Base-by-base conservation (phyloP, 2,888 invertebrate species). In the Eledone cirrhosa region DNA sequence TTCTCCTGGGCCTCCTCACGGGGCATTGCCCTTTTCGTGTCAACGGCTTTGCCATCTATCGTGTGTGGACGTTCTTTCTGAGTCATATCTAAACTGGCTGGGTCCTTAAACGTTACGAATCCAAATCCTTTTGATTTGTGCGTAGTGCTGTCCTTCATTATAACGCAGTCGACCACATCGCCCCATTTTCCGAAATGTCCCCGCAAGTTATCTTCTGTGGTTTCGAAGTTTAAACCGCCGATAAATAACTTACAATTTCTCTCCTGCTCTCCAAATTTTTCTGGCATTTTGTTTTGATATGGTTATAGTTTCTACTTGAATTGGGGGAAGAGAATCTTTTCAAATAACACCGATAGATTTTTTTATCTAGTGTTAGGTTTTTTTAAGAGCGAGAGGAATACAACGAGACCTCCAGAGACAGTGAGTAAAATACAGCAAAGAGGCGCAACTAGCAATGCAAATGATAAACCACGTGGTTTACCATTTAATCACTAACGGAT, bases 101-200 rank as follows among this genome's bases (percentile, higher is more conserved):
- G 95, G 82, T 94, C 93, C 0, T 96, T 95, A 90, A 97, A 99
- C 8, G 98, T 98, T 78, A 99, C 97, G 88, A 99, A 99, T 11
- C 98, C 99, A 91, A 99, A 99, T 0, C 99, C 98, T 81, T 98
- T 93, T 0, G 98, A 98, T 79, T 97, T 93, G 78, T 8, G 75
- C 65, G 72, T 33, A 19, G 72, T 11, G 13, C 86, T 84, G 77
- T 89, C 89, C 77, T 86, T 86, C 89, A 89, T 89, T n/a, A 89
- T 88, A 76, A 89, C 86, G 79, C 85, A 86, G 78, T 89, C 89
- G 16, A 85, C 84, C 29, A 90, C 96, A 88, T 97, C 96, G 29
- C 98, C 98, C 96, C 96, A 99, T 93, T 97, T 95, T 88, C 96
- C 96, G 90, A 98, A 99, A 90, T 98, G 97, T 81, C 94, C 94